Evolutionary conservation across 2,113 vertebrate genomes (phyloP).

Genomic region (Eulemur rufifrons): DNA sequence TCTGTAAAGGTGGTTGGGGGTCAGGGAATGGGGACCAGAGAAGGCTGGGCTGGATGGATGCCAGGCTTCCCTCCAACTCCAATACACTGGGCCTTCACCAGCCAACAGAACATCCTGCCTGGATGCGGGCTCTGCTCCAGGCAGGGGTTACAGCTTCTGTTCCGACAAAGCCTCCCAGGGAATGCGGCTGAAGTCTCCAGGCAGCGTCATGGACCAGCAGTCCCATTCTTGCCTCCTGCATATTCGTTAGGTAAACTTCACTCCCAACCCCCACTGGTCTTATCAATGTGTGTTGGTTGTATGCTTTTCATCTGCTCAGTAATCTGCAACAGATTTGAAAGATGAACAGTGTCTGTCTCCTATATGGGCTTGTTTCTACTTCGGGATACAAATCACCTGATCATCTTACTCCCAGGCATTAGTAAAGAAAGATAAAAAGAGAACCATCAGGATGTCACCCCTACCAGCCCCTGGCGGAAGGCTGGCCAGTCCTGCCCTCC

Average conservation of each 20-base stretch:
- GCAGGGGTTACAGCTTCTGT: not conserved
- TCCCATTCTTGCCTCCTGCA: not conserved
- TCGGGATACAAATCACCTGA: not conserved
- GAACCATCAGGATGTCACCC: not conserved
- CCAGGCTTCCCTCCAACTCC: not conserved
- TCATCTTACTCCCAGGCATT: not conserved
- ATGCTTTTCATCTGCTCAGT: not conserved
- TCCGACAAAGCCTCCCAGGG: not conserved
- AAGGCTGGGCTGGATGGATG: not conserved
- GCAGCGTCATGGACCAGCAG: not conserved
- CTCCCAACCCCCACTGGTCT: not conserved
- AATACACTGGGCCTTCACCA: not conserved
- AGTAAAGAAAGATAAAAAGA: slow-evolving; percentile 20
- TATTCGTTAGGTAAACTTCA: not conserved
- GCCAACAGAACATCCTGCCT: not conserved
- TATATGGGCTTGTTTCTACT: not conserved
- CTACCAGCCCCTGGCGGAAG: not conserved
- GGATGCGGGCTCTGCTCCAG: not conserved
- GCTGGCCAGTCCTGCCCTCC: not conserved
- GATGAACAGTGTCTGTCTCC: not conserved
- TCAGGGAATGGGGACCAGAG: accelerated
- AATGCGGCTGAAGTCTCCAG: accelerated
- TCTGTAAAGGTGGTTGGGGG: not conserved
- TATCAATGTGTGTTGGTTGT: not conserved
- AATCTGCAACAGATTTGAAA: not conserved